phyloP scores from a whole-genome alignment of 2,888 invertebrate species.

The Panorpa germanica region DNA sequence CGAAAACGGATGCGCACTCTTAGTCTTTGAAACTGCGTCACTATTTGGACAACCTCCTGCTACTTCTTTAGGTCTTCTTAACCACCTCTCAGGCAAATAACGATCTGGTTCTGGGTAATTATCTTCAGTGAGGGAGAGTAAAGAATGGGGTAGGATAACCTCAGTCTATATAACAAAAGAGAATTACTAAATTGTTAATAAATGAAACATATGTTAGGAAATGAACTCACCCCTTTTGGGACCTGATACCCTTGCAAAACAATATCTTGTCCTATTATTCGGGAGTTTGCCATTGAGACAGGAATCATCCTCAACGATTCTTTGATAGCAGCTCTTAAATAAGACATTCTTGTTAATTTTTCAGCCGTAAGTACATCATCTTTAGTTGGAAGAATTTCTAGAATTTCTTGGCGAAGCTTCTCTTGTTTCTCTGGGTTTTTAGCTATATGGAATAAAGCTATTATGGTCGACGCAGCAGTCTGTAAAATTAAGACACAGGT shows the following conservation, averaged over 20 bases:
- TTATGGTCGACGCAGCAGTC: constrained; percentile 34
- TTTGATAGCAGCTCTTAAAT: constrained; percentile 51
- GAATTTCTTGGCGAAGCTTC: constrained; percentile 35
- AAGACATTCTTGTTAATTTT: constrained; percentile 29
- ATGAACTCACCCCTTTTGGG: constrained; percentile 36
- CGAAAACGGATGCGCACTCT: no score
- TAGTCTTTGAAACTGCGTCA: no score
- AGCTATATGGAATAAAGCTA: constrained; percentile 38
- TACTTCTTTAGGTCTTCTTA: no score
- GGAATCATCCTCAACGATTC: constrained; percentile 46
- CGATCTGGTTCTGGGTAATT: no score
- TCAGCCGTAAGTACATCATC: constrained; percentile 22
- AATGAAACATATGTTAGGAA: no score
- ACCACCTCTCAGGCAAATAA: no score
- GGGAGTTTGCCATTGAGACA: constrained; percentile 33
- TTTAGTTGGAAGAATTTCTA: constrained; percentile 23
- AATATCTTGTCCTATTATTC: constrained; percentile 31
- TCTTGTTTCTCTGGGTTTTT: constrained; percentile 41
- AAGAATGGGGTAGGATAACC: no score
- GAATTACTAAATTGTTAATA: no score
- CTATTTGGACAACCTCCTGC: no score
- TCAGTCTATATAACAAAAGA: no score
- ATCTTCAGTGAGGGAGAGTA: no score
- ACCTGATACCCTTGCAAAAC: constrained; percentile 40
- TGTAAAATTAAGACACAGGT: constrained; percentile 18